Percentiles rank a stretch among this genome's conserved stretches.
phyloP scores from a whole-genome alignment of 2,888 invertebrate species.

The Globia sparganii region DNA sequence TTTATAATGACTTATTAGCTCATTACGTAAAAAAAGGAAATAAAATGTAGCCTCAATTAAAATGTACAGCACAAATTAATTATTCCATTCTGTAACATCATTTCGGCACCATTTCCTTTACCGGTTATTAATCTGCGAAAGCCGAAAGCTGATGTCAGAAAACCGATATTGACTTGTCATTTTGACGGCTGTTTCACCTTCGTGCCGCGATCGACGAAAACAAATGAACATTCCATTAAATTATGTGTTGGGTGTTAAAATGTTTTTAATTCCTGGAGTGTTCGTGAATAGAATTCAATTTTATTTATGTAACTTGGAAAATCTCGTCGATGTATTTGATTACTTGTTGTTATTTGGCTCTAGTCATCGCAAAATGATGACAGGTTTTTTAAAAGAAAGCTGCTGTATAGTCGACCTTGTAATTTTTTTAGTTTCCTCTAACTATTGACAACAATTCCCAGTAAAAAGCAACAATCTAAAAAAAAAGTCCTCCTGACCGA shows the following conservation, averaged over 20 bases:
- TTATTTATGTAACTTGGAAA: neutral
- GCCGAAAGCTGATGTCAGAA: constrained; percentile 8
- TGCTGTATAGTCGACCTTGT: neutral
- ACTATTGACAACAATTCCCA: neutral
- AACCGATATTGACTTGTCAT: constrained; percentile 1
- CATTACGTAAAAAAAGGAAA: neutral
- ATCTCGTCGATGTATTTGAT: neutral
- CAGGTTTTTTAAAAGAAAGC: neutral
- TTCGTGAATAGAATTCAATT: neutral
- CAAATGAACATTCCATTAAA: neutral
- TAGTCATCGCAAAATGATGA: neutral
- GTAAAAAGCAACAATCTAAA: neutral
- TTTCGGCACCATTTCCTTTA: neutral
- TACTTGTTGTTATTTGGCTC: neutral
- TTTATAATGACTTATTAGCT: neutral
- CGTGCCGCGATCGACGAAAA: neutral
- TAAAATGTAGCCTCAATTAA: neutral
- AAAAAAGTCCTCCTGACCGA: too few species aligned
- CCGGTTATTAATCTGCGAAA: neutral
- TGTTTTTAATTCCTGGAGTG: neutral
- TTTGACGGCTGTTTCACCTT: neutral
- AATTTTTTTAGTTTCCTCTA: neutral
- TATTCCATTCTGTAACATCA: neutral
- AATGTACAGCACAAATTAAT: constrained; percentile 3
- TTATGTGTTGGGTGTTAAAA: neutral